These are phyloP conservation scores for Casuarius casuarius DNA, from an alignment of 2,113 vertebrate species.

Conservation along the genomic window DNA sequence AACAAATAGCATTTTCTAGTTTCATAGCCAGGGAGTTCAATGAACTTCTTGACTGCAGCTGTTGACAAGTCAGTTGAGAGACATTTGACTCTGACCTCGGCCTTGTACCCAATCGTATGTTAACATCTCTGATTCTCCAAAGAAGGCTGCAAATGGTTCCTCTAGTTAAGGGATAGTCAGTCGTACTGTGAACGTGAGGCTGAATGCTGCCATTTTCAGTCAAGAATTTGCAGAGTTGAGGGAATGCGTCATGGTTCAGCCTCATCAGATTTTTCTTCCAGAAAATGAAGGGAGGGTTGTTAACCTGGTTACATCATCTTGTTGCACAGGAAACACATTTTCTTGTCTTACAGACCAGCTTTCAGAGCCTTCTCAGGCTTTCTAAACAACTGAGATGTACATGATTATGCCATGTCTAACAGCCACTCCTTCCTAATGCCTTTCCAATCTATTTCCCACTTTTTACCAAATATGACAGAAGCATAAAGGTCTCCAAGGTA, in stretches of 20 bases:
- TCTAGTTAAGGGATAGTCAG: not conserved
- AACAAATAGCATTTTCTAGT: slow-evolving; percentile 24
- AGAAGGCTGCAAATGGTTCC: not conserved
- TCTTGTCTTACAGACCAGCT: not conserved
- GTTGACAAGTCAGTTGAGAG: not conserved
- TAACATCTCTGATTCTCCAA: not conserved
- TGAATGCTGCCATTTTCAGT: slow-evolving; percentile 33
- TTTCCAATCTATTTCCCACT: not conserved
- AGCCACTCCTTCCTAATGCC: not conserved
- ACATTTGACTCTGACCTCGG: not conserved
- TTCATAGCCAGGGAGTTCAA: not conserved
- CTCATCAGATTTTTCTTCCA: slow-evolving; percentile 22
- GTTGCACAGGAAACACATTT: not conserved
- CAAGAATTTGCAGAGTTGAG: not conserved
- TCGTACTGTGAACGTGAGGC: not conserved
- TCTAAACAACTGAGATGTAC: not conserved
- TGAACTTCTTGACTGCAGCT: slow-evolving; percentile 11
- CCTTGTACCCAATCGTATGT: not conserved
- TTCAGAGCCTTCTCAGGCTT: not conserved
- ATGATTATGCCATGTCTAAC: not conserved
- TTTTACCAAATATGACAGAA: not conserved
- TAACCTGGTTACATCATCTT: not conserved
- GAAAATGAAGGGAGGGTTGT: not conserved
- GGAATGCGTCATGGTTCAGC: not conserved
- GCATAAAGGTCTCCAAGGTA: not conserved